Evolutionary conservation across 2,888 invertebrate genomes (phyloP), one percentile per base, ranked within the genome.

Genomic region (Agonopterix heracliana): DNA sequence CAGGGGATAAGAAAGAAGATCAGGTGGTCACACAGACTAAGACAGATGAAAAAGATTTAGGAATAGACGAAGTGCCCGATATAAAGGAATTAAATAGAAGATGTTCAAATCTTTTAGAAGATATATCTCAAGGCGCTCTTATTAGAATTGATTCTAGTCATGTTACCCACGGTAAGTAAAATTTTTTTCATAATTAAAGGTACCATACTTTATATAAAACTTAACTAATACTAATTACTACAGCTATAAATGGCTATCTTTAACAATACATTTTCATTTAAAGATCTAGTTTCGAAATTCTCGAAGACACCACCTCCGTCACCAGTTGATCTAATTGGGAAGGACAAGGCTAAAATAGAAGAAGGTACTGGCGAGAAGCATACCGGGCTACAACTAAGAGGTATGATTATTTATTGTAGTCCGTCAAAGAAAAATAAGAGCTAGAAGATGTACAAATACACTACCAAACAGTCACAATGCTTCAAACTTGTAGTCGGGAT

Each of bases 271-370:
- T 34, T 34, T 43, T 46, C 43, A 56, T 55, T 80, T 83, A 54
- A 80, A 92, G 92, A 91, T 82, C 79, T 91, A 63, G 90, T 90
- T 54, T 90, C 92, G 49, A 91, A 90, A 68, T 90, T 91, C 63
- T 91, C 92, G 38, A 92, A 92, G 72, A 93, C 93, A 52, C 93
- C 93, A 54, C 93, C 93, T 46, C 93, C 93, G 7, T 93, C 93
- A 60, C 93, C 93, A 40, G 92, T 93, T 49, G 93, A 93, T 74
- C 89, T 93, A 66, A 88, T 85, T 54, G 65, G 81, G 54, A 85
- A 80, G 7, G 26, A 26, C 52, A 89, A 85, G 73, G 74, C 83
- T 56, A 90, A 89, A 71, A 56, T 75, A 51, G 80, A 81, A 8
- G 78, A 84, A 48, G 56, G 64, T 56, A 50, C 69, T 65, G 71